Conservation (phyloP, 2,113 vertebrate species). For the Aspiorhynchus laticeps region DNA sequence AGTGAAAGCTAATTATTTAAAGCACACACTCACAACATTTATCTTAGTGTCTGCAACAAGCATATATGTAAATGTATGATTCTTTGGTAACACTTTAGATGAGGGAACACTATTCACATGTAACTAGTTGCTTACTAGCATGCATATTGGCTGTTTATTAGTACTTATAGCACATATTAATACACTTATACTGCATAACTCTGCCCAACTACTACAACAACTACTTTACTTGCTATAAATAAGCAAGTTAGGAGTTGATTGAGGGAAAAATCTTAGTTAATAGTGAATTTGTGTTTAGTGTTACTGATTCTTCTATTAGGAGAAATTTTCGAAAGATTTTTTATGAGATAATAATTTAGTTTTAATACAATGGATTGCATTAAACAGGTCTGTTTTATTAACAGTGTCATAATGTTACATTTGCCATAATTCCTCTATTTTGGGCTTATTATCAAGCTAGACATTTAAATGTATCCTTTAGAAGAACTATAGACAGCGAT, state of each 20-base stretch:
- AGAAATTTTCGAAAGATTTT: not conserved
- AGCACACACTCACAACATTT: not conserved
- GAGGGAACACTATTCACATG: no score
- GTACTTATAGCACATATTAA: not conserved
- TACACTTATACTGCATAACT: no score
- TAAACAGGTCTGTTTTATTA: not conserved
- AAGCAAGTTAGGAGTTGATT: no score
- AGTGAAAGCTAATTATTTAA: no score
- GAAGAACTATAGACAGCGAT: no score
- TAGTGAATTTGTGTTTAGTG: no score
- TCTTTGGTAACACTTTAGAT: not conserved
- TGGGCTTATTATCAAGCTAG: not conserved
- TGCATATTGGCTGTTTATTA: not conserved
- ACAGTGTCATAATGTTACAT: no score
- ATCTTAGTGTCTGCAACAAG: not conserved
- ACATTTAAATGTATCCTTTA: no score
- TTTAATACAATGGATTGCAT: not conserved
- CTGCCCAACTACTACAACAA: not conserved
- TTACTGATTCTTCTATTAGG: not conserved
- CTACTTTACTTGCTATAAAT: not conserved
- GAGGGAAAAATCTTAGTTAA: no score
- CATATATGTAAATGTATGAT: not conserved
- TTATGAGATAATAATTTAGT: not conserved
- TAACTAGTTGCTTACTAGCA: not conserved
- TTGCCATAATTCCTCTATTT: not conserved